Evolutionary conservation across 2,797 vertebrate genomes (phyloP).

Genomic region (Acrossocheilus fasciatus): DNA sequence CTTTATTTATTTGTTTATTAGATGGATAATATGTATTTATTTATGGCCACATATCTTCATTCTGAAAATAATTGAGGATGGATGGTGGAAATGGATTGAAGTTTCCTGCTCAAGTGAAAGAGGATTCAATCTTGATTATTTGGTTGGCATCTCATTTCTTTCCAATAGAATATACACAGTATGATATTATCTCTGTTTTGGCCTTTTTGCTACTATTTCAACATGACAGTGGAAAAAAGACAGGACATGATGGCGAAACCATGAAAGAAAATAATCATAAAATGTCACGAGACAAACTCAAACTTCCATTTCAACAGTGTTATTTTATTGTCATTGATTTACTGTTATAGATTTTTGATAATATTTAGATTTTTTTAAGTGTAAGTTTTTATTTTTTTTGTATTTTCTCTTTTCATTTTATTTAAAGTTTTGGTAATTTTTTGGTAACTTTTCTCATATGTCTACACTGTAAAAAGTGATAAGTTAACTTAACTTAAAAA

Average conservation of each 20-base stretch:
- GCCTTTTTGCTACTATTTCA: neutral
- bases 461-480: no score
- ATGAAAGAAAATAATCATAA: neutral
- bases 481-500: no score
- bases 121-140: neutral
- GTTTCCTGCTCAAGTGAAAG: neutral
- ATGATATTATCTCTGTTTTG: neutral
- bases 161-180: neutral
- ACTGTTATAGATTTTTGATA: no score
- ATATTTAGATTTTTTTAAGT: no score
- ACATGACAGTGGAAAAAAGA: neutral
- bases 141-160: neutral
- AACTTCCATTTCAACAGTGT: neutral
- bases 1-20: neutral
- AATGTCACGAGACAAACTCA: neutral
- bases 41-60: neutral
- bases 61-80: constrained; percentile 5
- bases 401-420: no score
- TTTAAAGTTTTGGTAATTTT: no score
- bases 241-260: neutral
- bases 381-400: no score
- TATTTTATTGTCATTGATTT: neutral
- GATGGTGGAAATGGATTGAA: neutral
- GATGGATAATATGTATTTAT: neutral
- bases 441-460: no score